A percentile compares a stretch with the other conserved stretches of the same genome.
phyloP scores from a whole-genome alignment of 2,797 vertebrate genomes.

The Neosilurus hyrtlii region DNA sequence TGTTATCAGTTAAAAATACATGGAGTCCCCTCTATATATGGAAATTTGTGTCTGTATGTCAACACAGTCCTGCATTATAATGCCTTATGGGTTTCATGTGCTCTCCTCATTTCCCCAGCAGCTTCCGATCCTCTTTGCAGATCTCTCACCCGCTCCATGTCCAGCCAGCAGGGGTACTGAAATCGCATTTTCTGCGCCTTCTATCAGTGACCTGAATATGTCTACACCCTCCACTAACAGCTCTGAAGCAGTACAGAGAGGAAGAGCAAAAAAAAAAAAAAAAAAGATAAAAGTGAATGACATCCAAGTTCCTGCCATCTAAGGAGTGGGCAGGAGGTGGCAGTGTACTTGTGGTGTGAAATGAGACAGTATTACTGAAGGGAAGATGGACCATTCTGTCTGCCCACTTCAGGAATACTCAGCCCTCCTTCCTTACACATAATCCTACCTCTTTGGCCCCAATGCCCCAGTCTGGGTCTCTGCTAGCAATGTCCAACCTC shows the following conservation, averaged over 20 bases:
- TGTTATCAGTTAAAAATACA: conserved; percentile 1
- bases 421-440: conserved; percentile 9
- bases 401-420: conserved; percentile 11
- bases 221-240: conserved; percentile 51
- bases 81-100: conserved; percentile 27
- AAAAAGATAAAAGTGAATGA: conserved; percentile 16
- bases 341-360: conserved; percentile 38
- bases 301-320: conserved; percentile 29
- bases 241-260: conserved; percentile 55
- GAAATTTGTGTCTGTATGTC: conserved; percentile 19
- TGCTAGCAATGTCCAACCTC: not conserved
- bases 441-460: conserved; percentile 18
- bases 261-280: conserved; percentile 38
- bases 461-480: not conserved
- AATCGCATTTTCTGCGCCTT: conserved; percentile 71
- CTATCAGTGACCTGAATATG: conserved; percentile 70
- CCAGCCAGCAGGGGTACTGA: conserved; percentile 64
- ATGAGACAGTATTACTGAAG: conserved; percentile 33
- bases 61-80: conserved; percentile 4
- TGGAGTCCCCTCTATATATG: conserved; percentile 2
- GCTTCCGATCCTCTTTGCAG: conserved; percentile 51
- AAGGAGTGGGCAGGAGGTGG: conserved; percentile 44
- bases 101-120: conserved; percentile 23
- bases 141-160: conserved; percentile 69
- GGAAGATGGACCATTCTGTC: conserved; percentile 6